Evolutionary conservation across 2,888 invertebrate genomes (phyloP).

Genomic region (Dryadula phaetusa): DNA sequence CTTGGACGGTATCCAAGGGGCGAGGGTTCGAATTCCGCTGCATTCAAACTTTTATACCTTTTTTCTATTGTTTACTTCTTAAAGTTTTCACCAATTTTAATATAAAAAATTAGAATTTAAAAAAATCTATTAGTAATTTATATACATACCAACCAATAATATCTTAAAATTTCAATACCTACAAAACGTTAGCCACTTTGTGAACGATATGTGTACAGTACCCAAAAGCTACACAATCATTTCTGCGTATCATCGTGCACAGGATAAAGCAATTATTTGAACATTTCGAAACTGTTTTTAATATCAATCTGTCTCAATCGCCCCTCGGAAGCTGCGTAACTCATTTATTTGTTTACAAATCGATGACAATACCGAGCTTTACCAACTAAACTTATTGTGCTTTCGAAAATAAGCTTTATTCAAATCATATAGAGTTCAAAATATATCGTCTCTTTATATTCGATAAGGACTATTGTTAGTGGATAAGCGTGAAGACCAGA

Average conservation of each 20-base stretch:
- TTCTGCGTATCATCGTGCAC: slow-evolving; percentile 17
- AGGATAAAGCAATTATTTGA: slow-evolving; percentile 44
- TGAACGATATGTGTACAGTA: background rate
- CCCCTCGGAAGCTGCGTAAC: slow-evolving; percentile 55
- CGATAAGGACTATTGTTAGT: background rate
- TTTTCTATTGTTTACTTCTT: too few relatives aligned
- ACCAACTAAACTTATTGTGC: background rate
- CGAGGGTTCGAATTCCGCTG: too few relatives aligned
- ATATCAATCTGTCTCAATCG: slow-evolving; percentile 43
- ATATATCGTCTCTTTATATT: rapidly evolving
- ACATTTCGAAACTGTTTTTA: slow-evolving; percentile 40
- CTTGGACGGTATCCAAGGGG: too few relatives aligned
- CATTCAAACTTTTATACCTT: too few relatives aligned
- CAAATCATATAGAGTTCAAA: background rate
- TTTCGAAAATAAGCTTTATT: background rate
- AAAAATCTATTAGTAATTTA: too few relatives aligned
- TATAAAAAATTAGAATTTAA: too few relatives aligned
- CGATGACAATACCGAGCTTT: slow-evolving; percentile 41
- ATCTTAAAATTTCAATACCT: too few relatives aligned
- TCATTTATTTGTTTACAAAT: slow-evolving; percentile 57
- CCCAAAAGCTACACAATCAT: background rate
- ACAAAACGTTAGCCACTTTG: background rate
- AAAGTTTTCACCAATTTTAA: too few relatives aligned
- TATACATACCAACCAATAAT: too few relatives aligned
- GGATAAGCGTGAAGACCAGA: slow-evolving; percentile 1